Evolutionary conservation across 2,797 vertebrate genomes (phyloP).

Genomic region (Intellagama lesueurii): DNA sequence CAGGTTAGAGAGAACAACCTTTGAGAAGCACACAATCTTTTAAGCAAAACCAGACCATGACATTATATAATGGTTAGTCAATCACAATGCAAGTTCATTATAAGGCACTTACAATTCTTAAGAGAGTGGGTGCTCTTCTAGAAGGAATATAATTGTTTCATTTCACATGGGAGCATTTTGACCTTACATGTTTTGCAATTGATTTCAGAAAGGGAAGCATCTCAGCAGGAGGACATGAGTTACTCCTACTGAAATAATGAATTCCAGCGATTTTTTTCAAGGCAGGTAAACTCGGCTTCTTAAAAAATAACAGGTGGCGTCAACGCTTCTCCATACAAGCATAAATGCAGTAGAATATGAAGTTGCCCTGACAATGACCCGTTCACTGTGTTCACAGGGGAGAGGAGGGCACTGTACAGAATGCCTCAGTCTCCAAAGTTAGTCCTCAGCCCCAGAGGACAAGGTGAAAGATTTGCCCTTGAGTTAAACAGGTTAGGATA

Average conservation of each 20-base stretch:
- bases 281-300: constrained; percentile 37
- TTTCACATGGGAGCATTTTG: constrained; percentile 32
- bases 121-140: constrained; percentile 5
- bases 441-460: neutral
- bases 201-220: neutral
- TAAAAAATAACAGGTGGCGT: constrained; percentile 37
- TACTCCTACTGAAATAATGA: constrained; percentile 16
- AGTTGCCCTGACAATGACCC: constrained; percentile 31
- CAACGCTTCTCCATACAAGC: constrained; percentile 13
- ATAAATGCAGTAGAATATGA: constrained; percentile 8
- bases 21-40: neutral
- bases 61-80: neutral
- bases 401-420: neutral
- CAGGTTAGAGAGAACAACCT: neutral
- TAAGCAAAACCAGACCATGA: neutral
- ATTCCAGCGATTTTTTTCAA: constrained; percentile 38
- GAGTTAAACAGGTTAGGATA: neutral
- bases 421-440: neutral
- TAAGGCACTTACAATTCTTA: neutral
- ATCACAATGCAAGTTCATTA: constrained; percentile 3
- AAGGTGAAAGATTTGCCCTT: neutral
- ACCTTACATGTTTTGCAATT: constrained; percentile 26
- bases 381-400: neutral
- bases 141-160: constrained; percentile 22
- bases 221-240: constrained; percentile 12